Percentiles rank a stretch among this genome's conserved stretches.
phyloP scores from a whole-genome alignment of 2,888 invertebrate species.

The Arctia plantaginis region DNA sequence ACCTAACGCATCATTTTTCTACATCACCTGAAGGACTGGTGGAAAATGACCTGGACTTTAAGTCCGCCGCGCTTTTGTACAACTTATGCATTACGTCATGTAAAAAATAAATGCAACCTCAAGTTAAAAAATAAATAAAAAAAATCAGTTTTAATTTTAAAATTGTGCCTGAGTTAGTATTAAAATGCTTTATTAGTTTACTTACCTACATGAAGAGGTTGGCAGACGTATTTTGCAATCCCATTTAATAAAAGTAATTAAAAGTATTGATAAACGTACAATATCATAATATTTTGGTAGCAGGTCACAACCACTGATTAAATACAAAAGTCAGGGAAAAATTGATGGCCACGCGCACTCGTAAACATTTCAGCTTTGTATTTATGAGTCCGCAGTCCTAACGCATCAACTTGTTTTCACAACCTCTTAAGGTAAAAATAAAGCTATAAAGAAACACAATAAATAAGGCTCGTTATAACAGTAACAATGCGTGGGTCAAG shows the following conservation, averaged over 20 bases:
- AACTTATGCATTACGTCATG: too few species aligned
- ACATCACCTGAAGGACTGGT: too few species aligned
- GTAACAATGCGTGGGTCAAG: slow-evolving; percentile 68
- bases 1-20: too few species aligned
- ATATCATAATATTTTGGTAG: neutral
- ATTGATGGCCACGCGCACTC: neutral
- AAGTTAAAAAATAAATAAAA: too few species aligned
- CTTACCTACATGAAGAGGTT: too few species aligned
- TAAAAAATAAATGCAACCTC: too few species aligned
- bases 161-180: too few species aligned
- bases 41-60: too few species aligned
- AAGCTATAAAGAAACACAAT: slow-evolving; percentile 57
- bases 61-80: too few species aligned
- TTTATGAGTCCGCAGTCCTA: slow-evolving; percentile 14
- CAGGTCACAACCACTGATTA: neutral
- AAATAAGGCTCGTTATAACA: slow-evolving; percentile 77
- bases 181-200: too few species aligned
- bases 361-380: slow-evolving; percentile 11
- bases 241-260: neutral
- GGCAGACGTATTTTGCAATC: too few species aligned
- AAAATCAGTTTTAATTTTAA: too few species aligned
- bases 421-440: slow-evolving; percentile 27
- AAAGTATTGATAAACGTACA: neutral
- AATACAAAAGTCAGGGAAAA: neutral
- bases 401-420: slow-evolving; percentile 16